Conservation (phyloP, 2,797 vertebrate species). For the Thunnus albacares region DNA sequence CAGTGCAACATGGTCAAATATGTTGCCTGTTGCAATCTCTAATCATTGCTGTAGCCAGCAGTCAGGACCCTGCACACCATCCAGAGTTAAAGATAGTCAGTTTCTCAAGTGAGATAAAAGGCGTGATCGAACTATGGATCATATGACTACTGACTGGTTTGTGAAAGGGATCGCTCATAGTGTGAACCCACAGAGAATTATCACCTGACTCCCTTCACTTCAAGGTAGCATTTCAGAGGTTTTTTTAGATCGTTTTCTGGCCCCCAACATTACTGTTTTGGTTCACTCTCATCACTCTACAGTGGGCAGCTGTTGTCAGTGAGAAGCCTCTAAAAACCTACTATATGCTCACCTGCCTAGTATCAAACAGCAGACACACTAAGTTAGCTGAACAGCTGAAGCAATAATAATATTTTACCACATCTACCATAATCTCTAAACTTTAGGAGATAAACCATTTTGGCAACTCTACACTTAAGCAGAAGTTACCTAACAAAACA, state of each 20-base stretch:
- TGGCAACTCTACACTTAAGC: conserved; percentile 5
- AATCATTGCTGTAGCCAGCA: conserved; percentile 28
- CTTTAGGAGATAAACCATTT: conserved; percentile 10
- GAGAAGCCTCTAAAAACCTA: too few species aligned
- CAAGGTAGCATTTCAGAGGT: not conserved
- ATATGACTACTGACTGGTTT: not conserved
- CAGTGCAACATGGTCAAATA: conserved; percentile 11
- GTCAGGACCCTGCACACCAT: conserved; percentile 5
- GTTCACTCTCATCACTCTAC: too few species aligned
- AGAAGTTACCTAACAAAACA: not conserved
- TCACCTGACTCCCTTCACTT: not conserved
- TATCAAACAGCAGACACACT: too few species aligned
- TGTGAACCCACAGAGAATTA: not conserved
- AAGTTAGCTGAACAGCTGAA: not conserved
- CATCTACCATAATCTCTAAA: not conserved
- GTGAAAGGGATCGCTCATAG: not conserved
- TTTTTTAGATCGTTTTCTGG: too few species aligned
- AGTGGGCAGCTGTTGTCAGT: too few species aligned
- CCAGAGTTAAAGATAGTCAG: not conserved
- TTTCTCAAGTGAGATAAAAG: not conserved
- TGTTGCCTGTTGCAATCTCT: conserved; percentile 40
- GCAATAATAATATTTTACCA: conserved; percentile 7
- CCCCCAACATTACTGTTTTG: not conserved
- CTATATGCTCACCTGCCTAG: too few species aligned
- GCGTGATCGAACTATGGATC: not conserved